Base-by-base conservation (phyloP, 1,140 invertebrate genomes). In the Drosophila pandora region DNA sequence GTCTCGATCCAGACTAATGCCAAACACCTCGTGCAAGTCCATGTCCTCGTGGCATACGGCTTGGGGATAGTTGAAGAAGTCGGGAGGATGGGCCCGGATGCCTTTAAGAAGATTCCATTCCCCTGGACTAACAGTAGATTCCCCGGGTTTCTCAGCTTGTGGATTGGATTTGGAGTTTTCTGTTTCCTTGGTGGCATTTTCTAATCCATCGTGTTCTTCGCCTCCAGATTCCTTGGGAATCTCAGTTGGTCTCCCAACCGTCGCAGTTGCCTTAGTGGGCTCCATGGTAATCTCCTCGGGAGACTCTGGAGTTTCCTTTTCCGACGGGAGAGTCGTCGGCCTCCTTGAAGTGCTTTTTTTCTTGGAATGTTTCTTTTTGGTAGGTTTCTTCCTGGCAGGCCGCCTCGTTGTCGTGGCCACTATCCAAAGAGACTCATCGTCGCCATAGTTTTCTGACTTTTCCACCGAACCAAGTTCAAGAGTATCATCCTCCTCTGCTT, bases 11-110 rank as follows among this genome's bases (percentile, higher is more conserved):
- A 84, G 30, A 0, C 22, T 13, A 0, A 84, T 48, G 13, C 81
- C 81, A 32, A 84, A 84, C 3, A 85, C 45, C 13, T 85, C 81
- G 21, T 85, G 76, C n/a, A 84, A 39, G 56, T 72, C 21, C 81
- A 80, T 55, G 5, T 84, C 76, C 68, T 84, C 73, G 6, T 56
- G 37, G 5, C 81, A 84, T 3, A 25, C 34, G 43, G 81, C 81
- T 13, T 57, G 10, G 8, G 81, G 81, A 47, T 70, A 84, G 0
- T 63, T 3, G 25, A 84, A 85, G 41, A 73, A 80, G 6, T 57
- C 17, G 3, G 49, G 2, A 1, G 68, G 53, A 70, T 80, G 76
- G 41, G 17, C 3, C 17, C 41, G 17, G 34, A 37, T 4, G 34
- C 34, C 34, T 12, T 37, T 12, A 37, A 37, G 2, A 37, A 37